These are phyloP conservation scores for Drosophila kuntzei DNA, from an alignment of 2,888 invertebrate genomes.

Conservation along the genomic window DNA sequence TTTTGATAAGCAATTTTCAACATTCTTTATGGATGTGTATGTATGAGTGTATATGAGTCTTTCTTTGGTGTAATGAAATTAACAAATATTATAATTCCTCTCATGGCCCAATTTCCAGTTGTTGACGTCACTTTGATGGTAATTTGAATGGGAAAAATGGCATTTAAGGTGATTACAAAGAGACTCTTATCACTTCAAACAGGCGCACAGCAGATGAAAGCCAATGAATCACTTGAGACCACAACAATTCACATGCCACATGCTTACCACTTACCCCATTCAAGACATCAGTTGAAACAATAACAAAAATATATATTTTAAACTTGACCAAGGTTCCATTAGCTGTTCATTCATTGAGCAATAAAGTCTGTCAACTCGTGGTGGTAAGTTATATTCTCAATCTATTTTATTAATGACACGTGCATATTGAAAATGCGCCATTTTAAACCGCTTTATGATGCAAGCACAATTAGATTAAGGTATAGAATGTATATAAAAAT, in stretches of 20 bases:
- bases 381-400: too few species aligned
- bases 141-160: slow-evolving; percentile 73
- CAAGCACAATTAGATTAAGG: too few species aligned
- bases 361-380: too few species aligned
- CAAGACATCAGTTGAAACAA: background rate
- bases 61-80: slow-evolving; percentile 69
- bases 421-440: too few species aligned
- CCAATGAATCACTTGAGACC: slow-evolving; percentile 44
- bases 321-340: too few species aligned
- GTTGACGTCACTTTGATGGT: slow-evolving; percentile 70
- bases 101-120: slow-evolving; percentile 50
- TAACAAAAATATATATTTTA: too few species aligned
- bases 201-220: slow-evolving; percentile 50
- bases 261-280: background rate
- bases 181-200: slow-evolving; percentile 65
- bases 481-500: too few species aligned
- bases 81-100: slow-evolving; percentile 78
- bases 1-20: slow-evolving; percentile 79
- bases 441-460: too few species aligned
- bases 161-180: slow-evolving; percentile 71
- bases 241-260: slow-evolving; percentile 15
- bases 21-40: slow-evolving; percentile 47
- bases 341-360: too few species aligned
- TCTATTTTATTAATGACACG: too few species aligned
- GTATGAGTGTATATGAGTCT: slow-evolving; percentile 23